A percentile compares a stretch with the other conserved stretches of the same genome.
phyloP scores from a whole-genome alignment of 2,797 vertebrate species.

The Mallotus villosus region DNA sequence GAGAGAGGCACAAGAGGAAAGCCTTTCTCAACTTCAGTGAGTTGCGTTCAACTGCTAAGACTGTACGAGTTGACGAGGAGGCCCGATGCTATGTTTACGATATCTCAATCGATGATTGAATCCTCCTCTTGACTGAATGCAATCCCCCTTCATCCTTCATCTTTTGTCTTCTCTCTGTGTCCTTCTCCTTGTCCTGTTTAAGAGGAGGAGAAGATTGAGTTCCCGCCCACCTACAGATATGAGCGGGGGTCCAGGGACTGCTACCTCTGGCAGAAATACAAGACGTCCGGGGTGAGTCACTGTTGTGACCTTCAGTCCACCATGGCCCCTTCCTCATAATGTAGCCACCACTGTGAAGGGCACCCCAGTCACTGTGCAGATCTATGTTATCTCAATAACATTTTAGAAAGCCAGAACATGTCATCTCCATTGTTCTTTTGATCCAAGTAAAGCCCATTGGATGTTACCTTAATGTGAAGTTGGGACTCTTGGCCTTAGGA shows the following conservation, averaged over 20 bases:
- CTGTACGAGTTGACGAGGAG: neutral
- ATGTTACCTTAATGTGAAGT: slow-evolving; percentile 2
- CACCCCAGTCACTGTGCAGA: neutral
- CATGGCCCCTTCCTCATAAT: neutral
- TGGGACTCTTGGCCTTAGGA: neutral
- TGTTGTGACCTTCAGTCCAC: neutral
- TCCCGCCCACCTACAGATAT: slow-evolving; percentile 86
- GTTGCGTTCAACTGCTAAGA: slow-evolving; percentile 31
- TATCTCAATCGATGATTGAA: neutral
- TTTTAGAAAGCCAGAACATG: neutral
- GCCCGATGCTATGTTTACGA: no score
- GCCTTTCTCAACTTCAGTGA: slow-evolving; percentile 83
- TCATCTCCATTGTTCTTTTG: neutral
- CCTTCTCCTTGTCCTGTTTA: slow-evolving; percentile 50
- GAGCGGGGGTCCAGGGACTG: slow-evolving; percentile 81
- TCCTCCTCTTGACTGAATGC: neutral
- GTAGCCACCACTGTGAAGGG: neutral
- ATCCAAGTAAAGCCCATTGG: neutral
- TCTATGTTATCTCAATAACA: neutral
- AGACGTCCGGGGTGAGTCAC: slow-evolving; percentile 58
- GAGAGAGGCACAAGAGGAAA: slow-evolving; percentile 81
- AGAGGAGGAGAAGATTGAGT: slow-evolving; percentile 84
- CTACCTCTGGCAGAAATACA: slow-evolving; percentile 85
- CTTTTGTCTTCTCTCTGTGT: slow-evolving; percentile 10
- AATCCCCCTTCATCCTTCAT: slow-evolving; percentile 14